Evolutionary conservation across 2,888 invertebrate species (phyloP).

Genomic region (Drosophila paracracens): DNA sequence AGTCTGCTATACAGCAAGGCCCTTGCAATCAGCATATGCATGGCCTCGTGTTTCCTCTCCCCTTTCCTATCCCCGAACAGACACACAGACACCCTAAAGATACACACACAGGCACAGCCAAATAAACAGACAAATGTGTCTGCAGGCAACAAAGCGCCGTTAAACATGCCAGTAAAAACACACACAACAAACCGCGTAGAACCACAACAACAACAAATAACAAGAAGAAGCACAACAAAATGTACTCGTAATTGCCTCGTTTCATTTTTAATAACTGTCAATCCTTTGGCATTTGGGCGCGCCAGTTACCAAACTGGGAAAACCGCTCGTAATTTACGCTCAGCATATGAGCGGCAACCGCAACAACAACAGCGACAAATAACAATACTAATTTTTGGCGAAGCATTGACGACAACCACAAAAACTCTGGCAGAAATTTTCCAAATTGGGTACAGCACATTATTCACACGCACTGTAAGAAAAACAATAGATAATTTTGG

Average conservation of each 20-base stretch:
- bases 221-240: constrained; percentile 39
- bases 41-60: constrained; percentile 39
- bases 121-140: constrained; percentile 53
- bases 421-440: constrained; percentile 32
- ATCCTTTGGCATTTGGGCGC: constrained; percentile 74
- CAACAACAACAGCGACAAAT: constrained; percentile 16
- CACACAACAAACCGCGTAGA: constrained; percentile 54
- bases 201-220: constrained; percentile 15
- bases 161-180: constrained; percentile 74
- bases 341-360: constrained; percentile 53
- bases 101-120: constrained; percentile 17
- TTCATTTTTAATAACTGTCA: constrained; percentile 80
- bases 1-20: constrained; percentile 53
- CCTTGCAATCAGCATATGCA: constrained; percentile 76
- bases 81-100: constrained; percentile 9
- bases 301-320: constrained; percentile 66
- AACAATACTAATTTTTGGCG: constrained; percentile 30
- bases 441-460: constrained; percentile 21
- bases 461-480: constrained; percentile 2
- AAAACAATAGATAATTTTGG: neutral
- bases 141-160: constrained; percentile 62
- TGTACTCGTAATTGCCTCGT: constrained; percentile 75
- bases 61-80: constrained; percentile 2
- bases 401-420: constrained; percentile 13
- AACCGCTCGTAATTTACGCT: constrained; percentile 69